Base-by-base conservation (phyloP, 2,113 vertebrate genomes). In the Neolamprologus fasciatus region DNA sequence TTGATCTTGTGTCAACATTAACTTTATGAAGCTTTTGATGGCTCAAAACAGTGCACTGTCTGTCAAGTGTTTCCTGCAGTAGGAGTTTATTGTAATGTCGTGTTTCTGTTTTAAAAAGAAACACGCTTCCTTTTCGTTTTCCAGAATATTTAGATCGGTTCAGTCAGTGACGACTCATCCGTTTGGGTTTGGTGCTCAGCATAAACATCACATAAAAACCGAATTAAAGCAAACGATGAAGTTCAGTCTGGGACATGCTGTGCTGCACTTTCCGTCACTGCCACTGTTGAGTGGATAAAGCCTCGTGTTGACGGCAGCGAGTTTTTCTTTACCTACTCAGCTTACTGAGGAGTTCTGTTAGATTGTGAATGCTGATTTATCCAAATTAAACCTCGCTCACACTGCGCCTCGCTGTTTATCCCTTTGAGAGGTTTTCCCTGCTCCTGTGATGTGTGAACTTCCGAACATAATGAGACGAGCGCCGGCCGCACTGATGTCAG, bases 371-470 rank as follows among this genome's bases (percentile, higher is more conserved):
- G 4, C 19, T 35, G 54, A 79, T 86, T 55, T 79, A 40, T 55
- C 66, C 47, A 53, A 84, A 87, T 85, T 54, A 45, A 63, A 45
- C 33, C 19, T 50, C 4, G 4, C 42, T 50, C 21, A 40, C 53
- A 50, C 17, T 42, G 54, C 31, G 23, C 76, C 28, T 79, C 8
- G 16, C 58, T 9, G 13, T 76, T 85, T 8, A 13, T 31, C 26
- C n/a, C 79, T 79, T 80, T 66, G 76, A 87, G 57, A 76, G 54
- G n/a, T 50, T 81, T 81, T 66, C 12, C n/a, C 80, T 33, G 40
- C 68, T 61, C 10, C 73, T 79, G 35, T 76, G 57, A 88, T 66
- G 80, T 89, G 68, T 80, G 63, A 84, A 40, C 21, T 58, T 87
- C 31, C 17, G 2, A 7, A 71, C 85, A 76, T 89, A 78, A 91